phyloP scores from a whole-genome alignment of 2,888 invertebrate genomes.

The Monochamus alternatus region DNA sequence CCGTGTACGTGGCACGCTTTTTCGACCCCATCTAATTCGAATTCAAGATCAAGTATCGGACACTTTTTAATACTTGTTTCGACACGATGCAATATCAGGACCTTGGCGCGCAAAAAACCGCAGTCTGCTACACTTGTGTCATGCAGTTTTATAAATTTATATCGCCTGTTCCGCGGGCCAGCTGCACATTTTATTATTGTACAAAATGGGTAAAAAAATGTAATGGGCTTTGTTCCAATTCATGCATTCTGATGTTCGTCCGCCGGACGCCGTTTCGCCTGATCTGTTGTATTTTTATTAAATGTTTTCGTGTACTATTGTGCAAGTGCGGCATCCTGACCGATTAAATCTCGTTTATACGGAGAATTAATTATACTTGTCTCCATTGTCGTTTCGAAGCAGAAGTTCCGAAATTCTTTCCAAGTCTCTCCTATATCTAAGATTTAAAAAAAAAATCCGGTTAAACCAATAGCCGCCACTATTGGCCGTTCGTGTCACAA shows the following conservation, averaged over 20 bases:
- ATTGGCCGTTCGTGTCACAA: too few species aligned
- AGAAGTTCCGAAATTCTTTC: too few species aligned
- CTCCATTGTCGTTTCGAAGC: too few species aligned
- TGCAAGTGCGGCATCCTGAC: too few species aligned
- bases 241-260: constrained; percentile 49
- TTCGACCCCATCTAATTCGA: constrained; percentile 23
- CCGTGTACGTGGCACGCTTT: constrained; percentile 19
- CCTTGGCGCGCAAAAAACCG: constrained; percentile 34
- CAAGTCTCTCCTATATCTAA: too few species aligned
- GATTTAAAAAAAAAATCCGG: too few species aligned
- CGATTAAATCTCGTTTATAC: too few species aligned
- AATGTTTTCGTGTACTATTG: too few species aligned
- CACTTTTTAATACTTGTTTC: constrained; percentile 48
- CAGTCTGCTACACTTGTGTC: constrained; percentile 43
- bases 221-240: constrained; percentile 56
- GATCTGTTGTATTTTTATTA: too few species aligned
- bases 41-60: constrained; percentile 43
- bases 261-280: too few species aligned
- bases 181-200: constrained; percentile 39
- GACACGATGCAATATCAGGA: constrained; percentile 45
- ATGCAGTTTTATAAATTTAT: constrained; percentile 46
- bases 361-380: too few species aligned
- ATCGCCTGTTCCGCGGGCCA: constrained; percentile 41
- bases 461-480: too few species aligned
- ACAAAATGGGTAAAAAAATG: constrained; percentile 38